phyloP scores from a whole-genome alignment of 30 jellyfish, hydroid and myxozoan species.

The Clytia hemisphaerica region DNA sequence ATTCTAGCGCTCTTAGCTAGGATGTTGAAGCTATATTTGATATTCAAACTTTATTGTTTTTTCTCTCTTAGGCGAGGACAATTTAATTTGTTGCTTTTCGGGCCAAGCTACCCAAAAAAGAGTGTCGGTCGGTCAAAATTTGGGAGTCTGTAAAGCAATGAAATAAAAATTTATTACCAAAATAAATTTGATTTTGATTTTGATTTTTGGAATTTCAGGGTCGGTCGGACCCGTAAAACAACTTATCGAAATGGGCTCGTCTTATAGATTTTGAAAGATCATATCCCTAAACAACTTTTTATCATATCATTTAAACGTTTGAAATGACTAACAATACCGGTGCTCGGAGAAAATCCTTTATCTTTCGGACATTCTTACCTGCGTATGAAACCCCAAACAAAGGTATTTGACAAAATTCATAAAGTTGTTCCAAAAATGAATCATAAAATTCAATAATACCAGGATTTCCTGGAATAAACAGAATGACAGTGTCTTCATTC shows the following conservation, averaged over 20 bases:
- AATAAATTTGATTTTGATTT: too few relatives aligned
- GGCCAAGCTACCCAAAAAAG: too few relatives aligned
- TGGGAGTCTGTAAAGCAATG: too few relatives aligned
- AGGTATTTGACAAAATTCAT: slow-evolving; percentile 18
- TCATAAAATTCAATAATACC: slow-evolving; percentile 60
- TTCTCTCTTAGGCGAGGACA: too few relatives aligned
- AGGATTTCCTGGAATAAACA: slow-evolving; percentile 69
- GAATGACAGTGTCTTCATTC: slow-evolving; percentile 9
- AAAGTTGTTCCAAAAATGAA: slow-evolving; percentile 29
- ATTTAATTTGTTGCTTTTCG: too few relatives aligned
- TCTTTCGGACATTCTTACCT: slow-evolving; percentile 18
- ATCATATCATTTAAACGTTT: background rate
- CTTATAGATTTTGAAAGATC: background rate
- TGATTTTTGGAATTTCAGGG: too few relatives aligned
- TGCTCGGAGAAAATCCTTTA: background rate
- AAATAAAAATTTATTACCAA: too few relatives aligned
- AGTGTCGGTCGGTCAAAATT: too few relatives aligned
- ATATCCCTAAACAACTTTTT: background rate
- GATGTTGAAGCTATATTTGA: too few relatives aligned
- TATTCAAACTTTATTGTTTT: too few relatives aligned
- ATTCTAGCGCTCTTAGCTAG: background rate
- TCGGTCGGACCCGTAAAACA: too few relatives aligned
- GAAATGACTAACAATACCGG: background rate
- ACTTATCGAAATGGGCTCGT: too few relatives aligned
- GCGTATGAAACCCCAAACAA: slow-evolving; percentile 56